Conservation (phyloP, 2,888 invertebrate genomes). For the Nycteola revayana region DNA sequence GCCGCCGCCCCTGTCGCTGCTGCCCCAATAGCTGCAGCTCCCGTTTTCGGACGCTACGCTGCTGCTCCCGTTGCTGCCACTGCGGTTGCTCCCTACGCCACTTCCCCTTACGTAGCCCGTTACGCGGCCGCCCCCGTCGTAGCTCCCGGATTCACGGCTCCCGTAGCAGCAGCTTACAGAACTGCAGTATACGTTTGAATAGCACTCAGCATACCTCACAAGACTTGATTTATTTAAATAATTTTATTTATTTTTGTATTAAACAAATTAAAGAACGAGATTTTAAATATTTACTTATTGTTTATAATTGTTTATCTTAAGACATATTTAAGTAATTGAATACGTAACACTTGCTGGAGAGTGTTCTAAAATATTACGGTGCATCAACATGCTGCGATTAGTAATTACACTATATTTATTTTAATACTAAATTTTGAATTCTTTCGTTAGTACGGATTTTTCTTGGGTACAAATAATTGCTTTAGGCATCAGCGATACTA, state of each 20-base stretch:
- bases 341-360: too few species aligned
- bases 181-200: slow-evolving; percentile 32
- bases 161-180: slow-evolving; percentile 18
- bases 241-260: slow-evolving; percentile 45
- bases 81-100: slow-evolving; percentile 21
- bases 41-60: slow-evolving; percentile 30
- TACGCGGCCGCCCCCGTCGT: slow-evolving; percentile 31
- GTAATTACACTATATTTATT: too few species aligned
- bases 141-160: slow-evolving; percentile 34
- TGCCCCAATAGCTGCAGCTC: slow-evolving; percentile 36
- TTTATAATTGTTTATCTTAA: too few species aligned
- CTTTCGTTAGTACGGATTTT: too few species aligned
- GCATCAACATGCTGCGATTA: too few species aligned
- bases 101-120: slow-evolving; percentile 28
- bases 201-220: slow-evolving; percentile 47
- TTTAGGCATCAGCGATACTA: too few species aligned
- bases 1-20: slow-evolving; percentile 36
- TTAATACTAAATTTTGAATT: too few species aligned
- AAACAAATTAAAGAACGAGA: slow-evolving; percentile 29
- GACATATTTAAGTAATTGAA: too few species aligned
- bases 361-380: too few species aligned
- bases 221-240: slow-evolving; percentile 70
- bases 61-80: slow-evolving; percentile 18
- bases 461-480: too few species aligned
- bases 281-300: too few species aligned